Conservation (phyloP, 37 sponge, comb jelly and placozoan genomes). For the Amphimedon queenslandica region DNA sequence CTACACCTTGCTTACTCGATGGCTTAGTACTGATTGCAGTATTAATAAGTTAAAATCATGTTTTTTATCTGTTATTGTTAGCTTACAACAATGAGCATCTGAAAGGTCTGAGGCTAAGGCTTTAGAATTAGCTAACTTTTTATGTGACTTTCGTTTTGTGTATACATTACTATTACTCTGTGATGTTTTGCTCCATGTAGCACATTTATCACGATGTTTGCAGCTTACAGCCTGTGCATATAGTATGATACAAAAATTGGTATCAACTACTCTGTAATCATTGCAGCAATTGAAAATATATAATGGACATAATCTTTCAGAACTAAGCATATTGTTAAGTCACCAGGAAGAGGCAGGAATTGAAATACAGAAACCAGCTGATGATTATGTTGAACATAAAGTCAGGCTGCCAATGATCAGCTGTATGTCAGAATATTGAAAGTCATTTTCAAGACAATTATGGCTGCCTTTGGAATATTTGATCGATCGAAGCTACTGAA, state of each 20-base stretch:
- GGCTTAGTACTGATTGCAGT: constrained; percentile 40
- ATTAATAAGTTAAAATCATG: constrained; percentile 12
- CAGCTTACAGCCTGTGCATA: constrained; percentile 18
- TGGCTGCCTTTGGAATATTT: neutral
- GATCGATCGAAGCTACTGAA: neutral
- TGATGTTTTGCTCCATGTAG: constrained; percentile 25
- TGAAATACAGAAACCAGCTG: neutral
- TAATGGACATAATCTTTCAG: neutral
- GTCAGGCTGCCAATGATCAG: neutral
- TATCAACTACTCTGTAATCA: neutral
- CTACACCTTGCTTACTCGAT: constrained; percentile 36
- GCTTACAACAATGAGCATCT: constrained; percentile 20
- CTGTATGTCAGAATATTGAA: neutral
- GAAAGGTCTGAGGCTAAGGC: constrained; percentile 34
- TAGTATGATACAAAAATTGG: constrained; percentile 26
- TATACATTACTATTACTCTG: constrained; percentile 33
- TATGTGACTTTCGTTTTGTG: constrained; percentile 30
- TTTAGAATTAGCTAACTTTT: constrained; percentile 18
- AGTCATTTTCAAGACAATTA: neutral
- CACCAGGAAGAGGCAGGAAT: neutral
- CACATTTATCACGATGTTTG: constrained; percentile 28
- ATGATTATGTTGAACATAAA: neutral
- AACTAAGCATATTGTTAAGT: neutral
- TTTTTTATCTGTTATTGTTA: constrained; percentile 28
- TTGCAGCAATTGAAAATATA: neutral